Percentiles rank a stretch among this genome's conserved stretches.
phyloP scores from a whole-genome alignment of 2,888 invertebrate species.

The Phaonia tiefii region DNA sequence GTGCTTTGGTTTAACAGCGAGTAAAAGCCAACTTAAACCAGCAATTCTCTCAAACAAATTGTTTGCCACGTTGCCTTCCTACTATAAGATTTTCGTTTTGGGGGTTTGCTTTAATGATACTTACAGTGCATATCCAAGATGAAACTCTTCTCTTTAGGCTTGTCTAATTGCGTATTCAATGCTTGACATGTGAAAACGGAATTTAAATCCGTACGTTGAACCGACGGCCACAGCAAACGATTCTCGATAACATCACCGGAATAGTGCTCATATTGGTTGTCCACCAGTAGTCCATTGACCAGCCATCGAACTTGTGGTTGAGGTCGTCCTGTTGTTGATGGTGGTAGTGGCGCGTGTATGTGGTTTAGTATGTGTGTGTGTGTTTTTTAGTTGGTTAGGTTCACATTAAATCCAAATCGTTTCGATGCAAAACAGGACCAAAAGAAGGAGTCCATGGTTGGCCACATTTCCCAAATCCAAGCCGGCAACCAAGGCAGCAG shows the following conservation, averaged over 20 bases:
- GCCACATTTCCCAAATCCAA: slow-evolving; percentile 58
- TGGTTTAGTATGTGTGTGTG: slow-evolving; percentile 4
- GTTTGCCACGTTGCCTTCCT: slow-evolving; percentile 25
- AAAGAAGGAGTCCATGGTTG: slow-evolving; percentile 21
- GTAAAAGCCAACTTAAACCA: no score
- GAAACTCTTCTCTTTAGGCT: slow-evolving; percentile 88
- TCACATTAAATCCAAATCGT: not conserved
- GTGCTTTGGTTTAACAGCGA: no score
- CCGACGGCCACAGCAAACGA: slow-evolving; percentile 87
- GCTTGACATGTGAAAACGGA: slow-evolving; percentile 94
- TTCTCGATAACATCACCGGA: slow-evolving; percentile 92
- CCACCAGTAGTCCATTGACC: slow-evolving; percentile 89
- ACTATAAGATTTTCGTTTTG: not conserved
- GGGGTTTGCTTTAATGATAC: slow-evolving; percentile 79
- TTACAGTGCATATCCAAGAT: slow-evolving; percentile 90
- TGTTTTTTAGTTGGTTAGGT: no score
- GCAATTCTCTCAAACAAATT: slow-evolving; percentile 27
- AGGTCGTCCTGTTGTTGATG: slow-evolving; percentile 84
- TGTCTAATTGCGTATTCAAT: slow-evolving; percentile 90
- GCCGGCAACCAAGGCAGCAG: slow-evolving; percentile 58
- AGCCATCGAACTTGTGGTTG: slow-evolving; percentile 92
- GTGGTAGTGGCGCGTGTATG: slow-evolving; percentile 2
- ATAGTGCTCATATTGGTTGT: slow-evolving; percentile 91
- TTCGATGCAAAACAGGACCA: no score
- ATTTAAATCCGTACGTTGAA: slow-evolving; percentile 90